Conservation (phyloP, 1,140 invertebrate genomes). For the Lordiphosa clarofinis region DNA sequence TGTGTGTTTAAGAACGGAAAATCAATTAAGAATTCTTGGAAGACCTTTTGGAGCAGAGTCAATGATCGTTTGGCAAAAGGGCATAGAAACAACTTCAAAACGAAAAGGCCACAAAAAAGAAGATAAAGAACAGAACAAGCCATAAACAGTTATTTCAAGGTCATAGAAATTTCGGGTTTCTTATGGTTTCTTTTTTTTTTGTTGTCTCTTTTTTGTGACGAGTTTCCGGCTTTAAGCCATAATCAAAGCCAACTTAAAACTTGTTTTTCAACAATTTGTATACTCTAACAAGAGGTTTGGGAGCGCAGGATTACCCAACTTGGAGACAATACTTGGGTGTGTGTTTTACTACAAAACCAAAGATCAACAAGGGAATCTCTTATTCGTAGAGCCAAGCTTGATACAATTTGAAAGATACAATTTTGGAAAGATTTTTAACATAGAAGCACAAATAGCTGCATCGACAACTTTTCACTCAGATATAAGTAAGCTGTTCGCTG, state of each 20-base stretch:
- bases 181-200: constrained; percentile 4
- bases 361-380: too few relatives aligned
- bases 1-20: constrained; percentile 21
- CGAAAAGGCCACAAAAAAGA: constrained; percentile 14
- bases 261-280: constrained; percentile 44
- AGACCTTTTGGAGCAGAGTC: constrained; percentile 6
- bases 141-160: constrained; percentile 58
- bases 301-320: too few relatives aligned
- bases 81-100: neutral
- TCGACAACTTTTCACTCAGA: too few relatives aligned
- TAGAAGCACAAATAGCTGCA: too few relatives aligned
- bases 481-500: too few relatives aligned
- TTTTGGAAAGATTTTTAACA: too few relatives aligned
- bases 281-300: constrained; percentile 13
- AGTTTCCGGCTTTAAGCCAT: constrained; percentile 54
- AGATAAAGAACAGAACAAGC: constrained; percentile 7
- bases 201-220: constrained; percentile 8
- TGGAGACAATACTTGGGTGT: neutral
- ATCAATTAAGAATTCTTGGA: constrained; percentile 26
- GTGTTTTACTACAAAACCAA: neutral
- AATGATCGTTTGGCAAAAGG: constrained; percentile 27
- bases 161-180: constrained; percentile 47
- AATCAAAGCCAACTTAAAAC: constrained; percentile 37
- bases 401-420: too few relatives aligned
- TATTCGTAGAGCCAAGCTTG: too few relatives aligned